These are phyloP conservation scores for Aphrophora alni DNA, from an alignment of 2,888 invertebrate genomes.

Conservation along the genomic window DNA sequence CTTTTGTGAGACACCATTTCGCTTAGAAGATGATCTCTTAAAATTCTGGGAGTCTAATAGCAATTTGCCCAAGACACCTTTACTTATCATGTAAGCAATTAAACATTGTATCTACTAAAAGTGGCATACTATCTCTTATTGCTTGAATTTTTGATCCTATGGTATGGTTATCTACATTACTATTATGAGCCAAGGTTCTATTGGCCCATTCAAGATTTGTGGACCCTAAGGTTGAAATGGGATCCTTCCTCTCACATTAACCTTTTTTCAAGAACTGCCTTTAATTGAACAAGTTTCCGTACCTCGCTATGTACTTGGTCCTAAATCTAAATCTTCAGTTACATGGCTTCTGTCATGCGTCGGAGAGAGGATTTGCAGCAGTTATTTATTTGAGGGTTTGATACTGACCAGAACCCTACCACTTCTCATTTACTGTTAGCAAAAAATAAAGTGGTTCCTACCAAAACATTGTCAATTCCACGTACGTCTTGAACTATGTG, in stretches of 20 bases:
- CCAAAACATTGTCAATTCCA: constrained; percentile 2
- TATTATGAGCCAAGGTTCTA: background rate
- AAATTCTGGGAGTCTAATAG: constrained; percentile 10
- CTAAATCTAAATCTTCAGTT: background rate
- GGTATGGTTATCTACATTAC: background rate
- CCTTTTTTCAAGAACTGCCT: background rate
- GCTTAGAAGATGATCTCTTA: background rate
- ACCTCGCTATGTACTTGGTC: background rate
- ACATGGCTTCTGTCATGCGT: constrained; percentile 22
- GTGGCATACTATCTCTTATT: constrained; percentile 1
- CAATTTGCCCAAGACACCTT: background rate
- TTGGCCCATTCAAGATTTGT: constrained; percentile 12
- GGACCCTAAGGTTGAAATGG: constrained; percentile 11
- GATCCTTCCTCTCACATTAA: background rate
- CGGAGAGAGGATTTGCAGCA: background rate
- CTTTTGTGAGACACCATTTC: background rate
- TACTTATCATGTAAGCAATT: background rate
- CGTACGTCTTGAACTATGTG: background rate
- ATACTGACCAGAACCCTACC: background rate
- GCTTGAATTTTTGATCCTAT: constrained; percentile 13
- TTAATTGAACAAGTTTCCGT: background rate
- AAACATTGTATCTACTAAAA: background rate
- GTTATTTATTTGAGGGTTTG: constrained; percentile 2
- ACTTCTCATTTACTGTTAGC: background rate
- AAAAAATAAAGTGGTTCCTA: constrained; percentile 4